Evolutionary conservation across 37 sponge, comb jelly and placozoan genomes (phyloP).

Genomic region (Axinella damicornis): DNA sequence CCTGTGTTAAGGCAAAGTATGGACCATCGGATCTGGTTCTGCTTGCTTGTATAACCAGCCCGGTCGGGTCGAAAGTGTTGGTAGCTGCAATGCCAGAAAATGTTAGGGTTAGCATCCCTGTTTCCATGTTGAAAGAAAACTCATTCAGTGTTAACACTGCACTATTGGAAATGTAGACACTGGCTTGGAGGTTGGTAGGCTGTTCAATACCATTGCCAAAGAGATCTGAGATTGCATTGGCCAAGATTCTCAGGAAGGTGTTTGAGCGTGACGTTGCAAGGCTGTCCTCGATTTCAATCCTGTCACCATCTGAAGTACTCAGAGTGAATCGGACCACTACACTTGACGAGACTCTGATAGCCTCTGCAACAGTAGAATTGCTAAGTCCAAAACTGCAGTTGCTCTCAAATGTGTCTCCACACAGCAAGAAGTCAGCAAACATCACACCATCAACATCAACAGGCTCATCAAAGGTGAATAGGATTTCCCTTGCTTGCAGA

Average conservation of each 20-base stretch:
- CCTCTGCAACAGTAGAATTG: slow-evolving; percentile 19
- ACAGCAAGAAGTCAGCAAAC: slow-evolving; percentile 30
- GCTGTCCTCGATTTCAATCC: slow-evolving; percentile 60
- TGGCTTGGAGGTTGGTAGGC: slow-evolving; percentile 54
- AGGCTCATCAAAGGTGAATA: slow-evolving; percentile 84
- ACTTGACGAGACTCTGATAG: background rate
- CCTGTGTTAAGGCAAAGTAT: slow-evolving; percentile 49
- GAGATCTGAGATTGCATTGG: slow-evolving; percentile 57
- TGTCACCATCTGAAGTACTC: slow-evolving; percentile 40
- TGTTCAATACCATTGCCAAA: slow-evolving; percentile 47
- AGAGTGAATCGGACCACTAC: slow-evolving; percentile 23
- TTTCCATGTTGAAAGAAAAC: slow-evolving; percentile 72
- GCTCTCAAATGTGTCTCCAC: background rate
- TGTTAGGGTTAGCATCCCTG: slow-evolving; percentile 57
- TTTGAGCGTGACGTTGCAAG: slow-evolving; percentile 55
- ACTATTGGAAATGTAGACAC: slow-evolving; percentile 36
- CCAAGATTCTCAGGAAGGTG: slow-evolving; percentile 41
- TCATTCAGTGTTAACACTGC: slow-evolving; percentile 36
- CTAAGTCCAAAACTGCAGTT: slow-evolving; percentile 18
- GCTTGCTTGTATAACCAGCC: slow-evolving; percentile 74
- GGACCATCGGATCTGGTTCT: slow-evolving; percentile 37
- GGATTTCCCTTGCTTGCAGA: slow-evolving; percentile 47
- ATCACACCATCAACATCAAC: slow-evolving; percentile 8
- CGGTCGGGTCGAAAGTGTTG: slow-evolving; percentile 66
- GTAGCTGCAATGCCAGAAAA: slow-evolving; percentile 80